Percentiles rank a stretch among this genome's conserved stretches.
Evolutionary conservation across 2,797 vertebrate species (phyloP).

Genomic region (Rhyacichthys aspro): DNA sequence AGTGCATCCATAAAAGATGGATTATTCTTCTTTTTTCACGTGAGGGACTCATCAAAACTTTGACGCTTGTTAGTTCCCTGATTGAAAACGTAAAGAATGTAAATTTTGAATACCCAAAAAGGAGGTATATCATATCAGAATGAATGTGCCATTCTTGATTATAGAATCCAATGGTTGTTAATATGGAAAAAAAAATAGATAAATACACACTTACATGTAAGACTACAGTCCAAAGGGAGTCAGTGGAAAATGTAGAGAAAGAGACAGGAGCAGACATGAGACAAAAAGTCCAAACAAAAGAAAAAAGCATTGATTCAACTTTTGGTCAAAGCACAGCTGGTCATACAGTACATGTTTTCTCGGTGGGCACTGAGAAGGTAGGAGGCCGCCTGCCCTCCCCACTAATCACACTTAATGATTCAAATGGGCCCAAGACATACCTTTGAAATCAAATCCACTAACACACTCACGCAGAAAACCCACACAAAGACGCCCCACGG

Average conservation of each 20-base stretch:
- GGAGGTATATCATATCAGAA: too few relatives aligned
- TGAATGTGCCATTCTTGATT: too few relatives aligned
- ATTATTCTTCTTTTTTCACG: too few relatives aligned
- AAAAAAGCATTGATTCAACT: constrained; percentile 20
- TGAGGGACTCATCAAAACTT: too few relatives aligned
- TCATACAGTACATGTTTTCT: constrained; percentile 53
- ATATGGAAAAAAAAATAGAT: background rate
- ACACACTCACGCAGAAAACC: constrained; percentile 43
- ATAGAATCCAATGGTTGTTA: too few relatives aligned
- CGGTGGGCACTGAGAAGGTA: constrained; percentile 52
- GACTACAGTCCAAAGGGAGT: background rate
- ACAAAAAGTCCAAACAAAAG: constrained; percentile 7
- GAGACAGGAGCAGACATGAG: background rate
- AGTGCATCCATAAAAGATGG: too few relatives aligned
- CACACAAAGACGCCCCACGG: constrained; percentile 5
- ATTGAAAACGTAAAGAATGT: too few relatives aligned
- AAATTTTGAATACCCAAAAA: too few relatives aligned
- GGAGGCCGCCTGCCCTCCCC: constrained; percentile 59
- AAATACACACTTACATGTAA: background rate
- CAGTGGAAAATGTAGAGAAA: background rate
- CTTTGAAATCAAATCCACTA: constrained; percentile 79
- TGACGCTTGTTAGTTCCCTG: too few relatives aligned
- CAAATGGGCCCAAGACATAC: constrained; percentile 74
- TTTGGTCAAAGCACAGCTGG: constrained; percentile 46
- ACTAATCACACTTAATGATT: constrained; percentile 81